These are phyloP conservation scores for Xestia rhomboidea DNA, from an alignment of 2,888 invertebrate genomes.

Conservation along the genomic window DNA sequence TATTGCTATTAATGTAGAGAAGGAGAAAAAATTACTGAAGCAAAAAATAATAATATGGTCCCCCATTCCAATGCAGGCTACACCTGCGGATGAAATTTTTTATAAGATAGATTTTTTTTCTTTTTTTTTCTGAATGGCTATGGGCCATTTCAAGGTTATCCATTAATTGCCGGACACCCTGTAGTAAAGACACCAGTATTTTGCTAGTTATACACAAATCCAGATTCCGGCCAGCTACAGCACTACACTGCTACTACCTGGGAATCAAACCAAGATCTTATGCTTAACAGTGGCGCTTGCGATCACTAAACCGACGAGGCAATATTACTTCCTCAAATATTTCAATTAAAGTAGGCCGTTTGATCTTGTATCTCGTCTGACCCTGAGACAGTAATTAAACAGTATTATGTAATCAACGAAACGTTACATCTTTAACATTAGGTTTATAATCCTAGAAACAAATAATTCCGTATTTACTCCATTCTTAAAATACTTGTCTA, in stretches of 20 bases:
- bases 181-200: background rate
- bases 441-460: conserved; percentile 11
- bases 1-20: too few species aligned
- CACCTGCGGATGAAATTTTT: too few species aligned
- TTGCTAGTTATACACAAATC: background rate
- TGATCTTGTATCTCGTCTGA: background rate
- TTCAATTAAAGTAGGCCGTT: background rate
- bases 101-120: too few species aligned
- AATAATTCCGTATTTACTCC: conserved; percentile 23
- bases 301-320: background rate
- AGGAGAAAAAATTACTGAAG: too few species aligned
- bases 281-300: background rate
- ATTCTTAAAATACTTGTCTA: conserved; percentile 21
- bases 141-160: too few species aligned
- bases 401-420: background rate
- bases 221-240: background rate
- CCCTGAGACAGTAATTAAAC: conserved; percentile 23
- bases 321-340: conserved; percentile 4
- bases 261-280: background rate
- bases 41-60: too few species aligned
- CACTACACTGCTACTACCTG: too few species aligned
- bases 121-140: too few species aligned
- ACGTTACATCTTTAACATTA: background rate
- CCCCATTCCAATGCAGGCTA: too few species aligned
- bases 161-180: too few species aligned